Evolutionary conservation across 1,140 invertebrate genomes (phyloP).

Genomic region (Drosophila tsacasi): DNA sequence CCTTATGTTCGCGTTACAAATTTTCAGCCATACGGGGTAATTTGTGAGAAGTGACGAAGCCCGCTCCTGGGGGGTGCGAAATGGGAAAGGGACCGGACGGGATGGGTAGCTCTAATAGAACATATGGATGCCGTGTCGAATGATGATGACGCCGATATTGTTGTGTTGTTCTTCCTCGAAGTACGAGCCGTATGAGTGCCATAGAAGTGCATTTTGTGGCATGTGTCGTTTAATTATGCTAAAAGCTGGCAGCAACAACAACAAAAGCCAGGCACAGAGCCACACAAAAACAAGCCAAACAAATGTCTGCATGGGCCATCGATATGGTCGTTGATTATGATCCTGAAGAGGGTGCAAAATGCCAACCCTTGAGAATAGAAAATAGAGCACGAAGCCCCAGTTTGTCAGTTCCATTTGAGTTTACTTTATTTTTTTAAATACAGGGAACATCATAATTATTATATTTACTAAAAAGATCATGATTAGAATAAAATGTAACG

Average conservation of each 20-base stretch:
- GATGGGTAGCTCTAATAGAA: constrained; percentile 59
- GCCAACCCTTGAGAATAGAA: constrained; percentile 57
- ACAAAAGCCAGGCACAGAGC: constrained; percentile 27
- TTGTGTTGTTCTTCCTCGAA: constrained; percentile 19
- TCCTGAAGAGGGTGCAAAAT: constrained; percentile 66
- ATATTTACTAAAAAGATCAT: neutral
- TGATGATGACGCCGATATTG: constrained; percentile 43
- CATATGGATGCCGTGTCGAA: constrained; percentile 78
- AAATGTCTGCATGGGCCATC: constrained; percentile 62
- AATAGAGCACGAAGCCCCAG: constrained; percentile 34
- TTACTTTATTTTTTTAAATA: neutral
- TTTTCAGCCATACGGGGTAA: constrained; percentile 58
- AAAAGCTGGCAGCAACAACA: constrained; percentile 80
- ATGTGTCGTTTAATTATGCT: constrained; percentile 84
- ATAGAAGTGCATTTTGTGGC: constrained; percentile 84
- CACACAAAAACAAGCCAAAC: constrained; percentile 60
- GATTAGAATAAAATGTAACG: neutral
- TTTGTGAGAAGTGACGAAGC: constrained; percentile 39
- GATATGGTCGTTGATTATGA: constrained; percentile 55
- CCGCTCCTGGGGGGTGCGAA: neutral
- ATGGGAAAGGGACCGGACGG: neutral
- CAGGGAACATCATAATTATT: neutral
- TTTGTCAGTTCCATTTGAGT: constrained; percentile 25
- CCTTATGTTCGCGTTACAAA: constrained; percentile 69
- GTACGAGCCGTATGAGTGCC: constrained; percentile 44